These are phyloP conservation scores for Cheilosia vulpina DNA, from an alignment of 2,888 invertebrate genomes.

Conservation along the genomic window DNA sequence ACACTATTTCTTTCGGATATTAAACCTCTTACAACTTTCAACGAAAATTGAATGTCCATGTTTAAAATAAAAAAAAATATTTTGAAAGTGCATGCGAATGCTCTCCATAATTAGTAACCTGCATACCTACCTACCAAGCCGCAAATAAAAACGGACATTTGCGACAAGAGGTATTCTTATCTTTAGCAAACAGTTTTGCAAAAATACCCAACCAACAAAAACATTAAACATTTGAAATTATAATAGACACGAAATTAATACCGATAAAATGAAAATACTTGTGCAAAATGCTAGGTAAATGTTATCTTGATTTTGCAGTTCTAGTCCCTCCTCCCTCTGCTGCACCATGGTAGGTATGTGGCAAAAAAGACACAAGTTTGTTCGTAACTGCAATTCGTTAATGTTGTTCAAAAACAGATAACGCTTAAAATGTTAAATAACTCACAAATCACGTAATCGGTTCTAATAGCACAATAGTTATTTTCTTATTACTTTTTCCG, in stretches of 20 bases:
- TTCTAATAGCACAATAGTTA: conserved; percentile 40
- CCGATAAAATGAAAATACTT: conserved; percentile 14
- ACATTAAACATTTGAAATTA: conserved; percentile 4
- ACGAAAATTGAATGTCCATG: neutral
- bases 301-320: conserved; percentile 39
- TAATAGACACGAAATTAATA: conserved; percentile 14
- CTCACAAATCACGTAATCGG: conserved; percentile 60
- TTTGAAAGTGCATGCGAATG: conserved; percentile 22
- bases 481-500: conserved; percentile 49
- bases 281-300: conserved; percentile 1
- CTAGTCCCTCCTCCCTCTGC: neutral
- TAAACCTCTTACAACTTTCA: too few relatives aligned
- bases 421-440: conserved; percentile 15
- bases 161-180: neutral
- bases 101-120: conserved; percentile 17
- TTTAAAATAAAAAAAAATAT: neutral
- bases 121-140: neutral
- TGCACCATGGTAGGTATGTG: conserved; percentile 18
- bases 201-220: neutral
- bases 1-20: too few relatives aligned
- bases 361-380: conserved; percentile 7
- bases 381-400: neutral
- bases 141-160: conserved; percentile 14
- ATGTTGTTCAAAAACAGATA: conserved; percentile 1
- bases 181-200: neutral